Percentiles rank a stretch among this genome's conserved stretches.
phyloP scores from a whole-genome alignment of 1,140 invertebrate species.

The Aphelenchoides besseyi region DNA sequence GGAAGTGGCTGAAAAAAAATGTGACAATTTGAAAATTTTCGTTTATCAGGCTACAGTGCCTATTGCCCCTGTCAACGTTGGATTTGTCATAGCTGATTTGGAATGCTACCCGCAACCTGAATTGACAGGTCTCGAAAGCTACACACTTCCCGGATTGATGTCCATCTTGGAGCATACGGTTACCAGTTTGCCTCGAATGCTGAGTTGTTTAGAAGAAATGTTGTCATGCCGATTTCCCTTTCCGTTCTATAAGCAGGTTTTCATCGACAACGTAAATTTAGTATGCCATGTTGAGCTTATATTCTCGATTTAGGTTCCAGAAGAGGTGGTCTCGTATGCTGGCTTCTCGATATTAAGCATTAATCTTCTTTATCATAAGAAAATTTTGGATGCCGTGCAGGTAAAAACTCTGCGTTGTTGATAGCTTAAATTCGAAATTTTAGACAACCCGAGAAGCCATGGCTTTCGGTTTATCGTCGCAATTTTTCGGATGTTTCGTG shows the following conservation, averaged over 20 bases:
- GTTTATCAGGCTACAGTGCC: constrained; percentile 48
- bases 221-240: constrained; percentile 89
- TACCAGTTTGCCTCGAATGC: constrained; percentile 63
- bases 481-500: constrained; percentile 98
- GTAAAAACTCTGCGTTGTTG: too few relatives aligned
- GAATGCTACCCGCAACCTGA: constrained; percentile 48
- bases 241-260: constrained; percentile 93
- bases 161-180: constrained; percentile 57
- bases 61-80: constrained; percentile 57
- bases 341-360: constrained; percentile 52
- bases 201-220: constrained; percentile 97
- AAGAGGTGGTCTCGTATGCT: constrained; percentile 47
- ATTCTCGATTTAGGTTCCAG: constrained; percentile 70
- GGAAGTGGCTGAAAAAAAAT: constrained; percentile 5
- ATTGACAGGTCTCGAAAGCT: constrained; percentile 53
- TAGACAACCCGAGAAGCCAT: constrained; percentile 72
- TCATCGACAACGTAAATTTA: constrained; percentile 85
- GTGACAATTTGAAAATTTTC: constrained; percentile 45
- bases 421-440: not conserved
- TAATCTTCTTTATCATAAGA: constrained; percentile 58
- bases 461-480: constrained; percentile 89
- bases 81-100: constrained; percentile 58
- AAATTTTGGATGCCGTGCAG: constrained; percentile 71
- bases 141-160: constrained; percentile 46
- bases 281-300: too few relatives aligned